Evolutionary conservation across 1,140 invertebrate species (phyloP), one percentile per base, ranked within the genome.

Genomic region (Lasioglossum albipes): DNA sequence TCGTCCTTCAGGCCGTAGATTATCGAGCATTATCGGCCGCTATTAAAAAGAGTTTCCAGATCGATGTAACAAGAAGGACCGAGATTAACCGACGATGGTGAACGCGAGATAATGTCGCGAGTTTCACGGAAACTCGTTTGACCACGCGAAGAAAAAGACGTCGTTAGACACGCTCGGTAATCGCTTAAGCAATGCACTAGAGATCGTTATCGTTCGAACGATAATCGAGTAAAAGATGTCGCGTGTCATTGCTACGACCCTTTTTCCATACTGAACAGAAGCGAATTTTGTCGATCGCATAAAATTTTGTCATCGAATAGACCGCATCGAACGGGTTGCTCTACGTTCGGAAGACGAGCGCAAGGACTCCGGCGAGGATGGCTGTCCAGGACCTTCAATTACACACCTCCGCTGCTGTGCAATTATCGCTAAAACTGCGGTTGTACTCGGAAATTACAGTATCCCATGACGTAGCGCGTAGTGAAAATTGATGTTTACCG

Each of bases 341-440:
- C 5, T 16, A 27, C 42, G 9, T 22, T 10, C 42, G n/a, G 42
- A 68, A 42, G 66, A 68, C 42, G 66, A 49, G 22, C 42, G n/a
- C 42, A 16, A 45, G 4, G 4, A 5, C 31, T 41, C 2, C 18
- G 7, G 22, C 20, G 18, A 27, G 13, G 2, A 10, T 36, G 12
- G 52, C 54, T 41, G 36, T 41, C 68, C 52, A 41, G 52, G 69
- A 45, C 42, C 20, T 31, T 45, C 66, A 45, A 45, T 68, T 68
- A 68, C 54, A 2, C 12, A 12, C 4, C 52, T n/a, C 4, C 10
- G 52, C 20, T 54, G 62, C 22, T 27, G n/a, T 64, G 16, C 49
- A 73, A 79, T 79, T 73, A 79, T 31, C 18, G 22, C 52, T 31
- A 65, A 2, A 13, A 42, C 41, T 7, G 52, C 36, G 52, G 31